Percentiles rank a stretch among this genome's conserved stretches.
phyloP scores from a whole-genome alignment of 2,797 vertebrate species.

The Echeneis naucrates region DNA sequence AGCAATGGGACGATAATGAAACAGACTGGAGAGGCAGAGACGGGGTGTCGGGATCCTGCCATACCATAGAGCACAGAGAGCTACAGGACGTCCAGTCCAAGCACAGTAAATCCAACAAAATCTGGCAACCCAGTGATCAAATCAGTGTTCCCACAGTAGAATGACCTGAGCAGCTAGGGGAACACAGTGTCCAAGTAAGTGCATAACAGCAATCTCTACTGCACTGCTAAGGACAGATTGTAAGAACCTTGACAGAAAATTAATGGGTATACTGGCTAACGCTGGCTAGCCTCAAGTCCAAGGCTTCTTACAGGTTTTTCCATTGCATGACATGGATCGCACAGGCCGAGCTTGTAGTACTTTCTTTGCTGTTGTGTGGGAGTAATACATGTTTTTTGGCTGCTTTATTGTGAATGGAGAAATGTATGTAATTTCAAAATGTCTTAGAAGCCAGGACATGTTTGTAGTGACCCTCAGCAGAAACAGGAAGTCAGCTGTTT shows the following conservation, averaged over 20 bases:
- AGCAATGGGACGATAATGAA: constrained; percentile 58
- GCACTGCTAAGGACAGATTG: constrained; percentile 51
- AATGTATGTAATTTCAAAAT: constrained; percentile 11
- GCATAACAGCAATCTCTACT: constrained; percentile 48
- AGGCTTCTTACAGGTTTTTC: constrained; percentile 51
- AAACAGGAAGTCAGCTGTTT: constrained; percentile 22
- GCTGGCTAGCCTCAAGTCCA: constrained; percentile 46
- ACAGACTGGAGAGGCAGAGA: constrained; percentile 44
- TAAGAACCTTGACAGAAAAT: constrained; percentile 37
- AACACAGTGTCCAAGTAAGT: constrained; percentile 62
- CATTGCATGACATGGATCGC: constrained; percentile 51
- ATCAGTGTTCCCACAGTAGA: constrained; percentile 68
- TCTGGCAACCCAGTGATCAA: constrained; percentile 63
- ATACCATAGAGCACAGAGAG: constrained; percentile 56
- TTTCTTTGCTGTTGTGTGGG: constrained; percentile 9
- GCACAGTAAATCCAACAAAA: constrained; percentile 77
- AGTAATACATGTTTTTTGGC: constrained; percentile 21
- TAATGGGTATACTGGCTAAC: constrained; percentile 42
- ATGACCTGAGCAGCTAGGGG: constrained; percentile 48
- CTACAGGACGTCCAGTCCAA: constrained; percentile 72
- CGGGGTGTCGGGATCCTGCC: constrained; percentile 44
- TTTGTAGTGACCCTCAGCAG: constrained; percentile 28
- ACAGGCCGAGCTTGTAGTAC: constrained; percentile 14
- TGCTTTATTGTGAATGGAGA: not conserved
- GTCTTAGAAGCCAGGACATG: constrained; percentile 16